Conservation (phyloP, 2,113 vertebrate species). For the Columba janthina region DNA sequence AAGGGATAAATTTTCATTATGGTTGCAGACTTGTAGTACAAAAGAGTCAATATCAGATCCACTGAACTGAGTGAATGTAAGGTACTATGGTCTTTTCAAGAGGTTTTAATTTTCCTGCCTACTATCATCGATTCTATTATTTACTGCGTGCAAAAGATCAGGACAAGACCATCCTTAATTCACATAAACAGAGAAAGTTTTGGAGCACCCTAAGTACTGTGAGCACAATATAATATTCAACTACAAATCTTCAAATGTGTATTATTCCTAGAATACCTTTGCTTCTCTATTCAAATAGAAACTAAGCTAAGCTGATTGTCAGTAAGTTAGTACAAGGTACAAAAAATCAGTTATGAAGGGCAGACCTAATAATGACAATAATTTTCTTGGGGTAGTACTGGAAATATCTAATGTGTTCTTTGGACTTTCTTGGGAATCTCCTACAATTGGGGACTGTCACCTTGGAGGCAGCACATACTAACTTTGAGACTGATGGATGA, state of each 20-base stretch:
- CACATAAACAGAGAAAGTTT: not conserved
- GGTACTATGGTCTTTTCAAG: not conserved
- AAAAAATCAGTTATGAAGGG: not conserved
- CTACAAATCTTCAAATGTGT: not conserved
- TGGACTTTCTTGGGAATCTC: not conserved
- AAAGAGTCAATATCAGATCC: not conserved
- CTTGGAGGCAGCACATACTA: not conserved
- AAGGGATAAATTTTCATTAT: not conserved
- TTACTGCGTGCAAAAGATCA: not conserved
- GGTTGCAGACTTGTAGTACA: not conserved
- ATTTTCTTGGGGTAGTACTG: not conserved
- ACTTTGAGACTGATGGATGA: not conserved
- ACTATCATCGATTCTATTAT: not conserved
- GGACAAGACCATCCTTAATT: not conserved
- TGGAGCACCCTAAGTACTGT: not conserved
- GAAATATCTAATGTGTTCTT: not conserved
- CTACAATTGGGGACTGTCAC: not conserved
- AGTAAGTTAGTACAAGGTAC: not conserved
- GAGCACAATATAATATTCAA: not conserved
- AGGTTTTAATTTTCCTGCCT: not conserved
- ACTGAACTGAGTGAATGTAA: not conserved
- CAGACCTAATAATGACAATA: not conserved
- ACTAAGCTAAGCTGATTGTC: not conserved
- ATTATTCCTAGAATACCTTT: not conserved
- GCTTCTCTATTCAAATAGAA: not conserved